phyloP scores from a whole-genome alignment of 2,888 invertebrate species.

The Ophion costatus region DNA sequence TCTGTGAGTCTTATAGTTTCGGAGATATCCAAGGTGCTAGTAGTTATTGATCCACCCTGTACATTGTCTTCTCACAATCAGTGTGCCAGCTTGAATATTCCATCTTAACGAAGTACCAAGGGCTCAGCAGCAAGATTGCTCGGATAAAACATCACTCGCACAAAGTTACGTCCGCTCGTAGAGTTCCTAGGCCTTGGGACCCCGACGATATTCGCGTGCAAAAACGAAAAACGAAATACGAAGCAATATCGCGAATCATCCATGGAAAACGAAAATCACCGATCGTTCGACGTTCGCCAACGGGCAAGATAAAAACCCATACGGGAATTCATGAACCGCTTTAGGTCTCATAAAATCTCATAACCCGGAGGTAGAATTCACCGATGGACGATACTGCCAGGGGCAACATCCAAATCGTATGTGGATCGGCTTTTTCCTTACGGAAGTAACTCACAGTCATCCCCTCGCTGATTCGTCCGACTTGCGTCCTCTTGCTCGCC shows the following conservation, averaged over 20 bases:
- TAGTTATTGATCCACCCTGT: too few species aligned
- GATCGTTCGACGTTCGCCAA: slow-evolving; percentile 29
- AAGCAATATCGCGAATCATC: slow-evolving; percentile 15
- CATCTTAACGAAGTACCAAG: too few species aligned
- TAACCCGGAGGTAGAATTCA: slow-evolving; percentile 77
- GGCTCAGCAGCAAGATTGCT: too few species aligned
- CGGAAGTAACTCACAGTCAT: slow-evolving; percentile 2
- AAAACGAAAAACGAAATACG: slow-evolving; percentile 20
- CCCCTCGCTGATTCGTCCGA: not conserved
- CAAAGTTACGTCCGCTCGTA: too few species aligned
- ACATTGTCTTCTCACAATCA: too few species aligned
- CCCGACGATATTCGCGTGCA: not conserved
- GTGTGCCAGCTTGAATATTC: too few species aligned
- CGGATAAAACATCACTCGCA: too few species aligned
- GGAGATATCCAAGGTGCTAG: too few species aligned
- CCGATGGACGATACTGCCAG: slow-evolving; percentile 66
- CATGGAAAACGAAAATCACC: slow-evolving; percentile 44
- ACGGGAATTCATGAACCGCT: slow-evolving; percentile 77
- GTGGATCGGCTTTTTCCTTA: slow-evolving; percentile 17
- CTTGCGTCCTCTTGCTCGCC: slow-evolving; percentile 28
- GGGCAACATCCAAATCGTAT: slow-evolving; percentile 57
- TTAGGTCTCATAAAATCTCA: slow-evolving; percentile 82
- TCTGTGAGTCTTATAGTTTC: too few species aligned
- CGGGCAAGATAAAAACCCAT: slow-evolving; percentile 36
- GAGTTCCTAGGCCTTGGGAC: too few species aligned